Conservation (phyloP, 2,888 invertebrate species). For the Zygothrica quintamaculata region DNA sequence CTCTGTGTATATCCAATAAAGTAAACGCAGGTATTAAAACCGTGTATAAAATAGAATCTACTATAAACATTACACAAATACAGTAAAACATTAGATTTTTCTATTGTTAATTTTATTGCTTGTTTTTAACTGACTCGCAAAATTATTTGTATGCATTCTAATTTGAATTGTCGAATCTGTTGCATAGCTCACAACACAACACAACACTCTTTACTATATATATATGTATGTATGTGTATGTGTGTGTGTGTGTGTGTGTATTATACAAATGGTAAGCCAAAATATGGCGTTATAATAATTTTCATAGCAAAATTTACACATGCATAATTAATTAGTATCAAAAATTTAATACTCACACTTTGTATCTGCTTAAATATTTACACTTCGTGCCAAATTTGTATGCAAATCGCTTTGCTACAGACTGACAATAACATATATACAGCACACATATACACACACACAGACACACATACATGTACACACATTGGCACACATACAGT, state of each 20-base stretch:
- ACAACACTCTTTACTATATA: not conserved
- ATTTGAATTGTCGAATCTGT: conserved; percentile 65
- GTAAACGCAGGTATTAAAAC: conserved; percentile 19
- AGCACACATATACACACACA: conserved; percentile 11
- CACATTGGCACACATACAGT: conserved; percentile 16
- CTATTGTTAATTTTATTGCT: conserved; percentile 30
- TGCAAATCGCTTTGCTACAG: conserved; percentile 83
- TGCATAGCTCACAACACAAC: conserved; percentile 17
- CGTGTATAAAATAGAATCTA: conserved; percentile 18
- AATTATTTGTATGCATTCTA: conserved; percentile 65
- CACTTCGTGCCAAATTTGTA: conserved; percentile 83
- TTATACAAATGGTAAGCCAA: conserved; percentile 55
- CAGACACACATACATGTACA: conserved; percentile 5
- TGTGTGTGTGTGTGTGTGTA: conserved; percentile 19
- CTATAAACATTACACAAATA: conserved; percentile 14
- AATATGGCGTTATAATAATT: conserved; percentile 79
- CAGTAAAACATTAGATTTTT: conserved; percentile 44
- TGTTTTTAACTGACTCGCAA: conserved; percentile 37
- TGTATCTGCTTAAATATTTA: conserved; percentile 83
- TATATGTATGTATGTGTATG: conserved; percentile 5
- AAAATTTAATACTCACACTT: conserved; percentile 84
- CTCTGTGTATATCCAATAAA: conserved; percentile 9
- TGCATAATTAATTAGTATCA: conserved; percentile 84
- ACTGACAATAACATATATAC: conserved; percentile 66
- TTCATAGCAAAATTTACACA: conserved; percentile 82